Conservation (phyloP, 2,888 invertebrate species). For the Neoscelio sp. region DNA sequence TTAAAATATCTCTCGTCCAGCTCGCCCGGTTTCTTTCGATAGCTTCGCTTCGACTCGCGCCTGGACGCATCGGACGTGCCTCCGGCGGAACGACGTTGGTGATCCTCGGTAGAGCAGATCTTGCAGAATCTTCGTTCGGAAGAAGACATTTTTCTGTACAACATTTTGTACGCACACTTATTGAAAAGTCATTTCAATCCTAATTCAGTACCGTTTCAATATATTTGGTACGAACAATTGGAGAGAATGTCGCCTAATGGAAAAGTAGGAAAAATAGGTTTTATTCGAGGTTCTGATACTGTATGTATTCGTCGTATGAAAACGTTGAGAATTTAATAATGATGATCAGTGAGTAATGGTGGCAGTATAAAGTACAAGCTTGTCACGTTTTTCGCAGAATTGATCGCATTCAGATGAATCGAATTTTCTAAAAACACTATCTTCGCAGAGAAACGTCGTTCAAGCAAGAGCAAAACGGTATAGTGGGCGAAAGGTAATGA, state of each 20-base stretch:
- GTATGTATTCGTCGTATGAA: conserved; percentile 30
- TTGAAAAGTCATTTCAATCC: conserved; percentile 44
- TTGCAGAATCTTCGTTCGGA: not conserved
- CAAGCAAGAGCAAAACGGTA: conserved; percentile 73
- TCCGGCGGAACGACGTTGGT: conserved; percentile 80
- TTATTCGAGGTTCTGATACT: conserved; percentile 34
- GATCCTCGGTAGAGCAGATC: conserved; percentile 76
- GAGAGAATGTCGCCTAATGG: conserved; percentile 16
- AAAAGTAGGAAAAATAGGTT: not conserved
- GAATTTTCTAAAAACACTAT: conserved; percentile 46
- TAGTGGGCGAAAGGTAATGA: conserved; percentile 81
- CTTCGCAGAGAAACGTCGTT: conserved; percentile 43
- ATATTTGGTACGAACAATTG: not conserved
- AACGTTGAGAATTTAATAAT: conserved; percentile 31
- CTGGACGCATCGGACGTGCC: conserved; percentile 76
- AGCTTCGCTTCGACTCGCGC: conserved; percentile 74
- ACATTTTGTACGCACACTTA: conserved; percentile 48
- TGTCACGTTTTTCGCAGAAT: conserved; percentile 55
- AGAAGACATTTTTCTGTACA: conserved; percentile 49
- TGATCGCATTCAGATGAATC: conserved; percentile 46
- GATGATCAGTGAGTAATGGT: conserved; percentile 39
- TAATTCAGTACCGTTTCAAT: too few species aligned
- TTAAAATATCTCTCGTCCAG: conserved; percentile 77
- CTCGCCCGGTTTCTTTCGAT: conserved; percentile 72
- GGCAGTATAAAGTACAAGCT: conserved; percentile 42